These are phyloP conservation scores for Lagria hirta DNA, from an alignment of 2,888 invertebrate species.

Conservation along the genomic window DNA sequence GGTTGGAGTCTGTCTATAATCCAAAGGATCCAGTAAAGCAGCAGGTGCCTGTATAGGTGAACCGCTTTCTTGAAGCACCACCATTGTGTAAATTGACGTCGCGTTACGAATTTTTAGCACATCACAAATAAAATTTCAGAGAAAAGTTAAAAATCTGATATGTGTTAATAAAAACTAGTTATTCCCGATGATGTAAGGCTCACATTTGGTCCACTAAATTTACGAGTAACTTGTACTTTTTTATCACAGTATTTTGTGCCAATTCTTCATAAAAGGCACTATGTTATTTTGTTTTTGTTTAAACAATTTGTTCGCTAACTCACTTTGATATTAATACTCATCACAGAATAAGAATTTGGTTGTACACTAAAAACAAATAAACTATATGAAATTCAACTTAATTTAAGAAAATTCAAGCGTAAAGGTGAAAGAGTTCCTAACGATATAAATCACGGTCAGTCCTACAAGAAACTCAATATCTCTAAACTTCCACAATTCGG, in stretches of 20 bases:
- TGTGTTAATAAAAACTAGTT: conserved; percentile 27
- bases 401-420: conserved; percentile 19
- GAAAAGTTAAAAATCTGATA: conserved; percentile 11
- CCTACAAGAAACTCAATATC: conserved; percentile 12
- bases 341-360: no score
- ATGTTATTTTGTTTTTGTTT: no score
- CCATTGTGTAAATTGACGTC: conserved; percentile 45
- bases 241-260: conserved; percentile 30
- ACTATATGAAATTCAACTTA: conserved; percentile 15
- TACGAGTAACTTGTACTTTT: conserved; percentile 34
- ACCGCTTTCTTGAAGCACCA: conserved; percentile 76
- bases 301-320: no score
- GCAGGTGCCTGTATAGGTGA: conserved; percentile 63
- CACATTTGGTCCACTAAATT: conserved; percentile 34
- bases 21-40: conserved; percentile 64
- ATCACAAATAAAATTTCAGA: conserved; percentile 25
- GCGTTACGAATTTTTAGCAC: conserved; percentile 24
- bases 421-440: conserved; percentile 3
- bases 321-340: no score
- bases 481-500: no score
- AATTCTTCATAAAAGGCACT: conserved; percentile 22
- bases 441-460: conserved; percentile 17
- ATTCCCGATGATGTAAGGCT: no score
- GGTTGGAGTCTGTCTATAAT: conserved; percentile 80
- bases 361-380: conserved; percentile 27